Evolutionary conservation across 2,888 invertebrate species (phyloP).

Genomic region (Papilio elwesi): DNA sequence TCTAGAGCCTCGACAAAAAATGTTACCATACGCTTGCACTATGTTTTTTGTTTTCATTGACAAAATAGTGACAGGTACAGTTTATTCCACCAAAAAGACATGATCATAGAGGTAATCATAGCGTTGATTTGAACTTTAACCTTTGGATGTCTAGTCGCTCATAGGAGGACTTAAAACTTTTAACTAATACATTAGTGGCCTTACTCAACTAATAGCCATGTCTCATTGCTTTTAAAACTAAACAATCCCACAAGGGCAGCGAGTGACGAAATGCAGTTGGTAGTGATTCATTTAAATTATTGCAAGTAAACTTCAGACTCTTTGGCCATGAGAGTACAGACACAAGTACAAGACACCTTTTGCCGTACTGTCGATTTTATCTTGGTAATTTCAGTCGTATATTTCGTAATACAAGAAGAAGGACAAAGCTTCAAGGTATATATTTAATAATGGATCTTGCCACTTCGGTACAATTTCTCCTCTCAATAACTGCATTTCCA

Average conservation of each 20-base stretch:
- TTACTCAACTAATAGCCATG: background rate
- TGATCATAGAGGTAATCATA: background rate
- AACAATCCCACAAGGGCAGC: constrained; percentile 19
- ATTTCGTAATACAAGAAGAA: background rate
- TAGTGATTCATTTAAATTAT: constrained; percentile 21
- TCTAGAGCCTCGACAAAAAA: too few species aligned
- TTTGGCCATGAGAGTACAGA: constrained; percentile 18
- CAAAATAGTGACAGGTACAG: too few species aligned
- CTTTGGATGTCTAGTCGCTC: background rate
- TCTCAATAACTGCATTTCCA: too few species aligned
- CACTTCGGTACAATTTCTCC: too few species aligned
- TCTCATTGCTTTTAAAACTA: constrained; percentile 4
- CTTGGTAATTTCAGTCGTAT: background rate
- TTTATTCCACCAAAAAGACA: too few species aligned
- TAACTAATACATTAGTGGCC: background rate
- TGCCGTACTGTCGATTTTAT: constrained; percentile 2
- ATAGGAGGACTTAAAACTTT: background rate
- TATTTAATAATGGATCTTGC: background rate
- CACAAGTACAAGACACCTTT: background rate
- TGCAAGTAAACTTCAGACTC: background rate
- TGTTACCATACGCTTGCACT: too few species aligned
- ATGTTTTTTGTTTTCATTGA: too few species aligned
- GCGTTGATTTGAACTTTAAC: background rate
- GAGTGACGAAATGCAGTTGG: constrained; percentile 19
- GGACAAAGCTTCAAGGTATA: background rate